Evolutionary conservation across 1,140 invertebrate genomes (phyloP).

Genomic region (Chionoecetes opilio): DNA sequence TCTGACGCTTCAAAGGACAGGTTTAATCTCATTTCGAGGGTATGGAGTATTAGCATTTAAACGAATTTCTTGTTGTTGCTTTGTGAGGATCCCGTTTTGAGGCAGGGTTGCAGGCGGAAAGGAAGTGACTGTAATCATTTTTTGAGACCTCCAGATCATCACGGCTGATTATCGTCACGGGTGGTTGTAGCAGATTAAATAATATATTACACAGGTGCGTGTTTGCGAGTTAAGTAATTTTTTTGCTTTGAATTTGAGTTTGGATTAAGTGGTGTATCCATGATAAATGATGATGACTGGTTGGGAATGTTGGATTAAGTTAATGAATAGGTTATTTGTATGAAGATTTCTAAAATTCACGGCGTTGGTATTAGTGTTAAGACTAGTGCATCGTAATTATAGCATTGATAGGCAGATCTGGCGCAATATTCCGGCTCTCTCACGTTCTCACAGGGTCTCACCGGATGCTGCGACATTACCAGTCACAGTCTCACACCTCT

Average conservation of each 20-base stretch:
- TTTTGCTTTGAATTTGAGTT: neutral
- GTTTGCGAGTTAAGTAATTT: neutral
- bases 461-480: neutral
- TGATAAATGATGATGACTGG: neutral
- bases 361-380: neutral
- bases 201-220: neutral
- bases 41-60: neutral
- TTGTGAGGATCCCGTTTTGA: conserved; percentile 5
- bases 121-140: conserved; percentile 6
- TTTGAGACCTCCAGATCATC: neutral
- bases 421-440: neutral
- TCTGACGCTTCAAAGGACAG: neutral
- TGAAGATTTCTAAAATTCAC: neutral
- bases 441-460: neutral
- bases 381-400: neutral
- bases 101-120: neutral
- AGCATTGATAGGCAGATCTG: neutral
- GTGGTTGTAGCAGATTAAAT: neutral
- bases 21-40: neutral
- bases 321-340: too few species aligned
- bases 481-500: too few species aligned
- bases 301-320: neutral
- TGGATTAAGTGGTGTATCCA: neutral
- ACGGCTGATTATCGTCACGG: neutral
- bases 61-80: neutral